Base-by-base conservation (phyloP, 1,140 invertebrate genomes). In the Tetranychus cinnabarinus region DNA sequence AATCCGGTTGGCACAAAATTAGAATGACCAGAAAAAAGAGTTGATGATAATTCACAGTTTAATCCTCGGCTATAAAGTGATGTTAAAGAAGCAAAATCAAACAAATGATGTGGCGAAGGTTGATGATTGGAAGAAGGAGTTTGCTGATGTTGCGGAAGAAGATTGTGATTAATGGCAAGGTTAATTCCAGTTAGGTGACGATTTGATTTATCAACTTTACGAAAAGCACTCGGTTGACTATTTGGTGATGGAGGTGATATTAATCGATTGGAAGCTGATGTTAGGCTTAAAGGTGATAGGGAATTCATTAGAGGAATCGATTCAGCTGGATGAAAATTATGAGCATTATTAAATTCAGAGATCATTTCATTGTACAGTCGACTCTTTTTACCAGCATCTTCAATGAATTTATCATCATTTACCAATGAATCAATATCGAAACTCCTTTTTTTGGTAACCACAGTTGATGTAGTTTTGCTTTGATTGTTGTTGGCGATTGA, bases 401-500 rank as follows among this genome's bases (percentile, higher is more conserved):
- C 35, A 23, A 46, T 60, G 36, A 31, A 10, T 60, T 48, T 60
- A 39, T 56, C 42, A 12, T 64, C 63, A 15, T 65, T 62, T 33
- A 65, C 63, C 13, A 69, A 61, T 6, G 68, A 66, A 31, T 65
- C 65, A 13, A 69, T 69, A 45, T 69, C 64, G 61, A 69, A 69
- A 23, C 62, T 59, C 15, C 63, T 58, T 33, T 61, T 66, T 39
- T 63, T 65, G 10, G 39, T 42, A 42, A 42, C 39, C 1, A 10
- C 10, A 6, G 39, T 42, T 42, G 39, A 10, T 42, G 39, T 54
- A 2, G 36, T 42, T 7, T 62, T 35, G n/a, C 36, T 23, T 23
- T 61, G 15, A 36, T 55, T n/a, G 64, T 57, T 31, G 50, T 64
- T 31, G 59, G 59, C 31, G 61, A 45, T 33, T 35, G 37, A 47